These are phyloP conservation scores for Gambelia wislizenii DNA, from an alignment of 2,797 vertebrate genomes.

Conservation along the genomic window DNA sequence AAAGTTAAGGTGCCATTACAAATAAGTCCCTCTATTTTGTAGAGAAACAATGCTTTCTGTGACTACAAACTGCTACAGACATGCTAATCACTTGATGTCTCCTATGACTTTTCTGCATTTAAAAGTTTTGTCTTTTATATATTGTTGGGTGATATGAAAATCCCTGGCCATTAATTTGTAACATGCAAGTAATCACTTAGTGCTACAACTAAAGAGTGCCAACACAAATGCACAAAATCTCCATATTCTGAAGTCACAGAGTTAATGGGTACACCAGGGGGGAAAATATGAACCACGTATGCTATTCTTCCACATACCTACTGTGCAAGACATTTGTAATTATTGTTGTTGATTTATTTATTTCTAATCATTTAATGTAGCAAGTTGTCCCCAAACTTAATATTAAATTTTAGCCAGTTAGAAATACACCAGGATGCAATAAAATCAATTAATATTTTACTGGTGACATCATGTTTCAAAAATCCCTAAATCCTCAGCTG, in stretches of 20 bases:
- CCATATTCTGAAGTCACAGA: background rate
- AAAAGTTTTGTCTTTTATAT: background rate
- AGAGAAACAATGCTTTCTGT: background rate
- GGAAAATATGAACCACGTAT: background rate
- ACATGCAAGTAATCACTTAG: background rate
- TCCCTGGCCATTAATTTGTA: background rate
- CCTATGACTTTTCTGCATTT: background rate
- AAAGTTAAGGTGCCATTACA: background rate
- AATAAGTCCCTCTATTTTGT: background rate
- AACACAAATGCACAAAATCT: too few relatives aligned
- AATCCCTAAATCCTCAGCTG: background rate
- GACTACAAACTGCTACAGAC: background rate
- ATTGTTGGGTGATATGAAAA: background rate
- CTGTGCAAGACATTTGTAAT: background rate
- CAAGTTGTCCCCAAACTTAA: background rate
- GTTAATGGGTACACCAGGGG: background rate
- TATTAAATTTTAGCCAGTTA: background rate
- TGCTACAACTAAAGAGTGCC: background rate
- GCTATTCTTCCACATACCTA: background rate
- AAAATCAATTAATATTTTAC: background rate
- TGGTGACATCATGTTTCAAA: background rate
- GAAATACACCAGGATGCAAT: background rate
- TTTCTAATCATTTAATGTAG: slow-evolving; percentile 8
- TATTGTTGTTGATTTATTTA: background rate
- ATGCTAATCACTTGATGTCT: background rate